These are phyloP conservation scores for Ophion obscuratus DNA, from an alignment of 2,888 invertebrate species.

Conservation along the genomic window DNA sequence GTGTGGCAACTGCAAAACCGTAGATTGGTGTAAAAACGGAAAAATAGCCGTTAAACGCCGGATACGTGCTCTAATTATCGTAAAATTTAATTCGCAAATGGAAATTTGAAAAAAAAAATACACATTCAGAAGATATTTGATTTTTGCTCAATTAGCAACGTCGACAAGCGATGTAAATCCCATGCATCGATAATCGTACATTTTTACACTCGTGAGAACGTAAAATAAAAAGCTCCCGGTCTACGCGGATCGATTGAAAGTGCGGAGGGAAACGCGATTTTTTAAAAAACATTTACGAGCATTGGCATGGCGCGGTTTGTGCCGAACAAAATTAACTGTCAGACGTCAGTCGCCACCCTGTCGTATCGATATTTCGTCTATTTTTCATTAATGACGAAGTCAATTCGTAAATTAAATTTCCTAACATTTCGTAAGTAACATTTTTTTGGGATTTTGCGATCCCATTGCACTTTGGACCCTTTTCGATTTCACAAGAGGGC, in stretches of 20 bases:
- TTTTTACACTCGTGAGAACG: not conserved
- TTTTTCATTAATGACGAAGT: no score
- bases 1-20: constrained; percentile 19
- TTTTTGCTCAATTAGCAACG: not conserved
- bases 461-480: not conserved
- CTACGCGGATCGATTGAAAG: not conserved
- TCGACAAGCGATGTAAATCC: not conserved
- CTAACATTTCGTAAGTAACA: no score
- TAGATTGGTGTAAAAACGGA: constrained; percentile 31
- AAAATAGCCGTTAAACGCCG: constrained; percentile 43
- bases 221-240: not conserved
- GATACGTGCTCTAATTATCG: constrained; percentile 46
- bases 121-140: not conserved
- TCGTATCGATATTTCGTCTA: no score
- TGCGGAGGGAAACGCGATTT: not conserved
- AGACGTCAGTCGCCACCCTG: no score
- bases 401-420: no score
- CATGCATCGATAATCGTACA: constrained; percentile 3
- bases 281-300: not conserved
- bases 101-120: constrained; percentile 2
- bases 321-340: not conserved
- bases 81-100: constrained; percentile 30
- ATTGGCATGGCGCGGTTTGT: not conserved
- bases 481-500: not conserved
- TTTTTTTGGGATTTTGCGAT: no score